phyloP scores from a whole-genome alignment of 1,140 invertebrate genomes.

The Drosophila pachea region DNA sequence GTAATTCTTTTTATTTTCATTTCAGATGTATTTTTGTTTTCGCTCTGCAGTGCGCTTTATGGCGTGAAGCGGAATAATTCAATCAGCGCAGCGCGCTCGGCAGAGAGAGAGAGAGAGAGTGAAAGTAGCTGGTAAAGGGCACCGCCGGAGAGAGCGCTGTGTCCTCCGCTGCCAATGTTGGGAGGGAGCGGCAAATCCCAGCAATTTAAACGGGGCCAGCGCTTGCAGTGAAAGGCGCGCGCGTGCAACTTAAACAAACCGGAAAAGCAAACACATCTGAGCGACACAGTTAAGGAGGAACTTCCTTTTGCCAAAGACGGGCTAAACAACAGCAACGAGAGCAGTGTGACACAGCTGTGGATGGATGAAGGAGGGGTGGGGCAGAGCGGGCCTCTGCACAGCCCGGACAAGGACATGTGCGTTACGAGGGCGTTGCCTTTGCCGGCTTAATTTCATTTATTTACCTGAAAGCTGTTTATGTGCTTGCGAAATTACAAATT shows the following conservation, averaged over 20 bases:
- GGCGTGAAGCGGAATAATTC: slow-evolving; percentile 75
- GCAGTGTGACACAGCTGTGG: slow-evolving; percentile 28
- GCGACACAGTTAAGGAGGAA: slow-evolving; percentile 74
- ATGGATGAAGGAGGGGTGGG: too few species aligned
- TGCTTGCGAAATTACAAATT: slow-evolving; percentile 73
- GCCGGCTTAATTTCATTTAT: slow-evolving; percentile 72
- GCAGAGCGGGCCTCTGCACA: too few species aligned
- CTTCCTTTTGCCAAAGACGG: slow-evolving; percentile 60
- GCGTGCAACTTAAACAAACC: slow-evolving; percentile 75
- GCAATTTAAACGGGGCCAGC: slow-evolving; percentile 71
- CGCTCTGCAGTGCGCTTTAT: slow-evolving; percentile 52
- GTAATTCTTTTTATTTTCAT: slow-evolving; percentile 4
- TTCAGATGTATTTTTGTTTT: slow-evolving; percentile 23
- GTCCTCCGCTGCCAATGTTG: slow-evolving; percentile 30
- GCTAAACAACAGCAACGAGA: slow-evolving; percentile 40
- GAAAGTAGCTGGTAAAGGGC: slow-evolving; percentile 1
- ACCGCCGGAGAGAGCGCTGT: slow-evolving; percentile 3
- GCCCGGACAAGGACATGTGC: slow-evolving; percentile 60
- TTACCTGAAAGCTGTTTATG: slow-evolving; percentile 72
- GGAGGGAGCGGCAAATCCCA: slow-evolving; percentile 52
- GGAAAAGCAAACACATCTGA: slow-evolving; percentile 72
- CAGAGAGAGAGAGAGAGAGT: not conserved
- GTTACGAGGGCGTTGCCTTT: slow-evolving; percentile 12
- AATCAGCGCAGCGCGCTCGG: slow-evolving; percentile 49
- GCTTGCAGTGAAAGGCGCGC: slow-evolving; percentile 59